Evolutionary conservation across 2,888 invertebrate genomes (phyloP).

Genomic region (Hipparchia semele): DNA sequence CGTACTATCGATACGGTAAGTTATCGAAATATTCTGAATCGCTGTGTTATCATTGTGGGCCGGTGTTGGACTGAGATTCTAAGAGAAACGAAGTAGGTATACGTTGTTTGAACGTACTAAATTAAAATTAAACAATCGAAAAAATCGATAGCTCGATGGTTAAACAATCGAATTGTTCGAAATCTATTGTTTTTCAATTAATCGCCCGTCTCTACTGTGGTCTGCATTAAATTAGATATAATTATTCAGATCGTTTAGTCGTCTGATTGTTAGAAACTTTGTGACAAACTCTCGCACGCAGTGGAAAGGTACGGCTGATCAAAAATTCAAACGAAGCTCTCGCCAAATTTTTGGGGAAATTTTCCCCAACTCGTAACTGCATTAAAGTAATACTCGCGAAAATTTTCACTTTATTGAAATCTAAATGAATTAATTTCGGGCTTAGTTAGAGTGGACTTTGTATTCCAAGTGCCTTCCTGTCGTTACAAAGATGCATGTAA

Average conservation of each 20-base stretch:
- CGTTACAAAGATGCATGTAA: not conserved
- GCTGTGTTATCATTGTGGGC: too few species aligned
- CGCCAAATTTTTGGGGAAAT: constrained; percentile 2
- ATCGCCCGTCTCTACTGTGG: not conserved
- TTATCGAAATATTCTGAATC: too few species aligned
- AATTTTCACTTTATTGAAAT: constrained; percentile 2
- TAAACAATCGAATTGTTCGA: too few species aligned
- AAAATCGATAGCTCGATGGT: too few species aligned
- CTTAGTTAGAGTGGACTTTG: constrained; percentile 5
- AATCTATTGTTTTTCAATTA: too few species aligned
- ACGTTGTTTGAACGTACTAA: too few species aligned
- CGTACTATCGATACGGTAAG: too few species aligned
- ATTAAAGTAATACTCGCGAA: constrained; percentile 12
- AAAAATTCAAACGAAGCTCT: constrained; percentile 1
- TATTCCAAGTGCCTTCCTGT: constrained; percentile 2
- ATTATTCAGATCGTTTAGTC: constrained; percentile 1
- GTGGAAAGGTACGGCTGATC: constrained; percentile 4
- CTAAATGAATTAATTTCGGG: constrained; percentile 12
- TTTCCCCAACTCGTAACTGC: constrained; percentile 15
- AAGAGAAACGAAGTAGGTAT: too few species aligned
- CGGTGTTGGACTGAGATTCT: too few species aligned
- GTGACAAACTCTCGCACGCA: not conserved
- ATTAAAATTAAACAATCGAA: too few species aligned
- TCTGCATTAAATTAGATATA: not conserved
- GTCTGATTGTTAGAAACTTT: not conserved